Conservation (phyloP, 2,888 invertebrate species). For the Tetropium fuscum region DNA sequence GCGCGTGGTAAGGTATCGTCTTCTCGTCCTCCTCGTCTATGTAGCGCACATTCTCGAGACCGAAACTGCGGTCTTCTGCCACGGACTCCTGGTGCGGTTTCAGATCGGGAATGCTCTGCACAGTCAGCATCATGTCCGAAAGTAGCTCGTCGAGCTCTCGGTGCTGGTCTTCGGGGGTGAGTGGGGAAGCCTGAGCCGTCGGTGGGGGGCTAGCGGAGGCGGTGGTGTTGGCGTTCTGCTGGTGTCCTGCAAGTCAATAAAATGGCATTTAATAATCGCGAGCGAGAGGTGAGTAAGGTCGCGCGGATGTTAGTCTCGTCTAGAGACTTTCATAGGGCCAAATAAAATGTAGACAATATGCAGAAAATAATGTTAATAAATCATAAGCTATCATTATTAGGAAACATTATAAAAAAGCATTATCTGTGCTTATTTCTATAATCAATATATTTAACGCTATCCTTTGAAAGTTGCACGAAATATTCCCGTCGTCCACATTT, state of each 20-base stretch:
- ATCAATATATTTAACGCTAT: no score
- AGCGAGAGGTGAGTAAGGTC: neutral
- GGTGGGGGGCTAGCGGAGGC: conserved; percentile 65
- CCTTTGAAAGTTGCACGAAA: no score
- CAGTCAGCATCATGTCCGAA: conserved; percentile 88
- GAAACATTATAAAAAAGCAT: no score
- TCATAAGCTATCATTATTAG: no score
- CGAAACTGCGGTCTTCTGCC: conserved; percentile 47
- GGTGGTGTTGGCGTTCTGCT: conserved; percentile 66
- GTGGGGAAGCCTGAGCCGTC: conserved; percentile 65
- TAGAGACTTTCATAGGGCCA: no score
- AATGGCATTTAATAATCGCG: conserved; percentile 14
- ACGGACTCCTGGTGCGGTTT: conserved; percentile 54
- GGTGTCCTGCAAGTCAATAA: conserved; percentile 60
- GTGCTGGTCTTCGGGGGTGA: conserved; percentile 69
- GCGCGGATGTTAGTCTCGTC: neutral
- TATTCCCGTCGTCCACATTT: no score
- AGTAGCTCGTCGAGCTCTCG: conserved; percentile 86
- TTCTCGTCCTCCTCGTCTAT: conserved; percentile 67
- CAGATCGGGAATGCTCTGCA: conserved; percentile 82
- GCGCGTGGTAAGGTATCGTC: conserved; percentile 91
- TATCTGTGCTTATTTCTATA: no score
- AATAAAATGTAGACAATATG: no score
- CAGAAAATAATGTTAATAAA: no score
- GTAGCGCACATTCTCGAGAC: conserved; percentile 61